These are phyloP conservation scores for Drosophila teissieri DNA, from an alignment of 1,140 invertebrate species.

Conservation along the genomic window DNA sequence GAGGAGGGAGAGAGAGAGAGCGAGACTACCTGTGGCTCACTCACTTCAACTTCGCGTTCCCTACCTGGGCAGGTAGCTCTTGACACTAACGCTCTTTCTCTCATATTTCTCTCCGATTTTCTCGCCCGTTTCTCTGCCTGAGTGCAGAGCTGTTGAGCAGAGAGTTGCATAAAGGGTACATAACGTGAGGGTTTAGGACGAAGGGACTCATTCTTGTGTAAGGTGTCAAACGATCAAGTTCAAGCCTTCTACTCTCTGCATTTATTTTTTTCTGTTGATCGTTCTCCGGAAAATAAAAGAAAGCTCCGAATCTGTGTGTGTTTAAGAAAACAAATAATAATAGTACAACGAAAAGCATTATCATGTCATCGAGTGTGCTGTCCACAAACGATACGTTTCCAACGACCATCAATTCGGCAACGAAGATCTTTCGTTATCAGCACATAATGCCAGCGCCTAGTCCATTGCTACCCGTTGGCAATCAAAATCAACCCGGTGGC, in stretches of 20 bases:
- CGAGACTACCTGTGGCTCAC: conserved; percentile 27
- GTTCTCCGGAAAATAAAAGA: background rate
- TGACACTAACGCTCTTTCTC: background rate
- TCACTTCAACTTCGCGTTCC: background rate
- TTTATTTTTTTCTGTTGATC: conserved; percentile 30
- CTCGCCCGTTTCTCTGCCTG: conserved; percentile 42
- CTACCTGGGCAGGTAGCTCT: conserved; percentile 21
- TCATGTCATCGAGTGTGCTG: conserved; percentile 69
- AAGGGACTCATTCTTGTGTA: conserved; percentile 82
- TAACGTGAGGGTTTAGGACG: conserved; percentile 79
- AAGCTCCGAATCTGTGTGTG: conserved; percentile 20
- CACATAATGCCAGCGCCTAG: conserved; percentile 71
- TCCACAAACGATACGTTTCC: conserved; percentile 57
- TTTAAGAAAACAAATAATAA: conserved; percentile 6
- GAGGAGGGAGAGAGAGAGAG: conserved; percentile 10
- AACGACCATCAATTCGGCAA: conserved; percentile 59
- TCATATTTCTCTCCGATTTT: conserved; percentile 1
- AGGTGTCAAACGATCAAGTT: conserved; percentile 80
- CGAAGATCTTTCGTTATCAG: conserved; percentile 72
- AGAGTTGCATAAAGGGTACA: conserved; percentile 68
- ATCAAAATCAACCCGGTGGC: conserved; percentile 24
- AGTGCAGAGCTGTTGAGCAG: conserved; percentile 52
- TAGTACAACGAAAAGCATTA: background rate
- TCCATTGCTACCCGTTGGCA: conserved; percentile 23
- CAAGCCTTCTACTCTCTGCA: conserved; percentile 27